A percentile compares a stretch with the other conserved stretches of the same genome.
Evolutionary conservation across 1,140 invertebrate genomes (phyloP).

Genomic region (Ooceraea biroi): DNA sequence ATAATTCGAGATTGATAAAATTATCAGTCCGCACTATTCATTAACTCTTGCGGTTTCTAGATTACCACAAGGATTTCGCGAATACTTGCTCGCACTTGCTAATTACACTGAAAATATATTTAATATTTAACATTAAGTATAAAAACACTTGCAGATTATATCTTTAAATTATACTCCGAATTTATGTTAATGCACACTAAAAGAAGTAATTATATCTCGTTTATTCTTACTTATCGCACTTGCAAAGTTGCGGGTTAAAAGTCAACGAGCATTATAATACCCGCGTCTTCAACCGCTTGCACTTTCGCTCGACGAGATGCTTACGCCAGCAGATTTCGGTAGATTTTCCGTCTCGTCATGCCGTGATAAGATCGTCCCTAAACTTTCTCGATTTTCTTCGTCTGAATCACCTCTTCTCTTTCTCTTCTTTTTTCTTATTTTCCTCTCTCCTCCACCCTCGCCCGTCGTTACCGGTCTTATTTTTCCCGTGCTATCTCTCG

Average conservation of each 20-base stretch:
- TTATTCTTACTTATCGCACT: background rate
- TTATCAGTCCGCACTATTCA: too few relatives aligned
- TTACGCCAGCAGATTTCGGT: slow-evolving; percentile 25
- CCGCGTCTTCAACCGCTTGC: background rate
- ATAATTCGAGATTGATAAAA: too few relatives aligned
- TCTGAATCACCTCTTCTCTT: too few relatives aligned
- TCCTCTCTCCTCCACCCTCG: background rate
- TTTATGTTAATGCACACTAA: background rate
- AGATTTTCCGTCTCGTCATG: slow-evolving; percentile 29
- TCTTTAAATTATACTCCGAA: background rate
- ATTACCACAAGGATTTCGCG: background rate
- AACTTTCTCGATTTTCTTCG: slow-evolving; percentile 35
- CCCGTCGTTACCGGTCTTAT: background rate
- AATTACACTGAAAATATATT: background rate
- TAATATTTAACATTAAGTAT: background rate
- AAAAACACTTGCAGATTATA: background rate
- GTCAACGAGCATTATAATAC: slow-evolving; percentile 11
- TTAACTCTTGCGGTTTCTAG: too few relatives aligned
- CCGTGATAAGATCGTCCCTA: background rate
- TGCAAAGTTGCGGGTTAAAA: background rate
- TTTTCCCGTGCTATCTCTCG: background rate
- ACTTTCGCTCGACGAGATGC: slow-evolving; percentile 2
- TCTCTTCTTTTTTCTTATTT: too few relatives aligned
- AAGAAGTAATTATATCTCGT: background rate
- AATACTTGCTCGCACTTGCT: too few relatives aligned